Percentiles rank a stretch among this genome's conserved stretches.
Conservation (phyloP, 2,888 invertebrate species). For the Crematogaster levior region DNA sequence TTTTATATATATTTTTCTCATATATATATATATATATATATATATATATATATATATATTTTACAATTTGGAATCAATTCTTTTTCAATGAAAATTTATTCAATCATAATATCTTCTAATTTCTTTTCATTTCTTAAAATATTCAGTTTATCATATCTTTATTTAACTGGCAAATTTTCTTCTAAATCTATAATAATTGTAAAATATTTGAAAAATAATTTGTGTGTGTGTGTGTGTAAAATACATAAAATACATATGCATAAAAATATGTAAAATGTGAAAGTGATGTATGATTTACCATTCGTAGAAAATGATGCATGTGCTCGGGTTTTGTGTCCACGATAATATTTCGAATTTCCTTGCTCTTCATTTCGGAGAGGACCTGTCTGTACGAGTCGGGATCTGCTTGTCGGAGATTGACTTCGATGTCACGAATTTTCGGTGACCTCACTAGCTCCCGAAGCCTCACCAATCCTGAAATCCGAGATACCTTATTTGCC, state of each 20-base stretch:
- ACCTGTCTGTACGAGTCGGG: constrained; percentile 89
- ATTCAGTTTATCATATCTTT: neutral
- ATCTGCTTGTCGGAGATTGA: constrained; percentile 90
- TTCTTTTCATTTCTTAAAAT: neutral
- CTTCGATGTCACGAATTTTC: constrained; percentile 88
- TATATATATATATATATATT: too few species aligned
- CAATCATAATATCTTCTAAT: neutral
- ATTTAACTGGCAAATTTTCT: neutral
- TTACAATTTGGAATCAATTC: neutral
- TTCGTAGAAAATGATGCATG: constrained; percentile 91
- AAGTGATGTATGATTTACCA: constrained; percentile 86
- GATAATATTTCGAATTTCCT: constrained; percentile 92
- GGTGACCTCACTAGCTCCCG: constrained; percentile 90
- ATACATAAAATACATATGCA: too few species aligned
- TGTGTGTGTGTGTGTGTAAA: neutral
- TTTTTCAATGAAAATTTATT: neutral
- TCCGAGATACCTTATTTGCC: neutral
- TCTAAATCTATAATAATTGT: neutral
- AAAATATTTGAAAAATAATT: neutral
- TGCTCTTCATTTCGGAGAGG: constrained; percentile 91
- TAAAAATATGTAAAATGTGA: neutral
- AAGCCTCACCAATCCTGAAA: constrained; percentile 90
- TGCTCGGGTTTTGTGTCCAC: constrained; percentile 91
- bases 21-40: too few species aligned
- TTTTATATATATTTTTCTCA: neutral